phyloP scores from a whole-genome alignment of 2,888 invertebrate genomes.

The Hyposoter didymator region DNA sequence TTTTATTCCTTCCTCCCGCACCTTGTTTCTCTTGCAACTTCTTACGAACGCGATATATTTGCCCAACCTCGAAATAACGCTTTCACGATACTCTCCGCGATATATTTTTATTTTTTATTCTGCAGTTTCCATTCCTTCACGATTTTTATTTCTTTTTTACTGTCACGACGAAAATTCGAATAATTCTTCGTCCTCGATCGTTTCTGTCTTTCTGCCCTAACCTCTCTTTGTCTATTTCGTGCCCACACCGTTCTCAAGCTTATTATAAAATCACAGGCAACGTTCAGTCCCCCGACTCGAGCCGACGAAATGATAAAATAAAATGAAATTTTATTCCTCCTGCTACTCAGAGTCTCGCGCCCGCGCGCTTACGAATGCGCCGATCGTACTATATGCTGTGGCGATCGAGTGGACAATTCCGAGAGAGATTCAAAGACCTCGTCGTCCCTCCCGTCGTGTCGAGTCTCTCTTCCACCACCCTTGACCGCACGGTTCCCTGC shows the following conservation, averaged over 20 bases:
- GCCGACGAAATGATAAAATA: not conserved
- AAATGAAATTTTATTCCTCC: not conserved
- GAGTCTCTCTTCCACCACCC: slow-evolving; percentile 68
- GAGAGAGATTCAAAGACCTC: slow-evolving; percentile 35
- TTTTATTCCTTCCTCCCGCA: not conserved
- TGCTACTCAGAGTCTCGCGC: not conserved
- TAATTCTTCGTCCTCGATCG: not conserved
- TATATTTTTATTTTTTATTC: no score
- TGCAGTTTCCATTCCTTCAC: not conserved
- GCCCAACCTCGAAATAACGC: not conserved
- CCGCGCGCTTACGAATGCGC: not conserved
- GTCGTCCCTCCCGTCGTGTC: slow-evolving; percentile 54
- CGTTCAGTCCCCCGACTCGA: not conserved
- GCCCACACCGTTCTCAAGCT: not conserved
- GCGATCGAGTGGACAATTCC: slow-evolving; percentile 20
- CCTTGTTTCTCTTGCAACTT: not conserved
- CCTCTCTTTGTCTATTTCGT: not conserved
- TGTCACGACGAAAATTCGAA: not conserved
- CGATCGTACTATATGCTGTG: not conserved
- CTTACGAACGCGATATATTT: slow-evolving; percentile 1
- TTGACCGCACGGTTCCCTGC: slow-evolving; percentile 72
- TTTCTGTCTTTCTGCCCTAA: not conserved
- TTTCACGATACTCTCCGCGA: not conserved
- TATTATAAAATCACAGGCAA: slow-evolving; percentile 10
- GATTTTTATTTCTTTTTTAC: not conserved